Base-by-base conservation (phyloP, 2,888 invertebrate species). In the Drosophila nr. perissopoda region DNA sequence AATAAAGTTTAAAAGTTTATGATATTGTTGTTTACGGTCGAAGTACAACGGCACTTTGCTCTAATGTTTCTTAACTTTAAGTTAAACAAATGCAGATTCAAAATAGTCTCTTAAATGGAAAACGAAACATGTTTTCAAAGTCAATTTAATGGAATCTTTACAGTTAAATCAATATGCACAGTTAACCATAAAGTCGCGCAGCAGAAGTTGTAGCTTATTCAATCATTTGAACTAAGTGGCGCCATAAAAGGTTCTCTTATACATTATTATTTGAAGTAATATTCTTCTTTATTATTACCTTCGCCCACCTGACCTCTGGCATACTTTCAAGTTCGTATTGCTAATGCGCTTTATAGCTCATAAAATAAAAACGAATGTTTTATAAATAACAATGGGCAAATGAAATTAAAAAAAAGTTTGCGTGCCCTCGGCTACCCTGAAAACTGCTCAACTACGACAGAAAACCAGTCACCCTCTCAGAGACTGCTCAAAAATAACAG, bases 341-440 rank as follows among this genome's bases (percentile, higher is more conserved):
- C 68, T 79, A 78, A 79, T 78, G 75, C 78, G 75, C 71, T 78
- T 78, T 75, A 75, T 75, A 48, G 79, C 71, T 62, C 67, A 71
- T 78, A 63, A 79, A 79, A 85, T 87, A 85, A 85, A 85, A 85
- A 82, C 81, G 79, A 85, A 85, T 85, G 88, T 74, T 85, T 84
- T 79, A 81, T 85, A 85, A 85, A 85, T 82, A 85, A 84, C 76
- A 82, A 85, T 79, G 81, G 81, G 61, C 40, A 72, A 88, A 87
- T 76, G 71, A 84, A 87, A 81, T 81, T 84, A 82, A 84, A 82
- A 74, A 65, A 65, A 76, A 46, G 29, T 56, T 71, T 51, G n/a
- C 34, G n/a, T 52, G 74, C 48, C 52, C 29, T 49, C 33, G 25
- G 31, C 53, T 49, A 56, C 49, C 49, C 52, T 31, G 34, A 52